Evolutionary conservation across 1,140 invertebrate genomes (phyloP), one percentile per base, ranked within the genome.

Genomic region (Sycobia sp.): DNA sequence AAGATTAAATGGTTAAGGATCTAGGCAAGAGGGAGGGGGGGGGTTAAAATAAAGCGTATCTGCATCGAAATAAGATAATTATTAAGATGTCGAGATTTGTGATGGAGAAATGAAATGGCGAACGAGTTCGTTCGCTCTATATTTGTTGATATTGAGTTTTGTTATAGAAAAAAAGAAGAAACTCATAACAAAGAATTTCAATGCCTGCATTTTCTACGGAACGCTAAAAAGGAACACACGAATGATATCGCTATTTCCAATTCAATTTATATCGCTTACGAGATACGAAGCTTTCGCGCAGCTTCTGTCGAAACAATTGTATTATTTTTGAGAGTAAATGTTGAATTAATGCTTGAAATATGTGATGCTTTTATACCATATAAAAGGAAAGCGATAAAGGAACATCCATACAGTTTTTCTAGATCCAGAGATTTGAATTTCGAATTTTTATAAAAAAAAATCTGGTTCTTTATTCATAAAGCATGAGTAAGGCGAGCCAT

Each of bases 101-200:
- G 32, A 14, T 34, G 34, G 36, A 55, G 16, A 10, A 57, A 8
- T n/a, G 20, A 16, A 50, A 29, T 56, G 13, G 29, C 18, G 39
- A 29, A 41, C 32, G 10, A 53, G 13, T 49, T 34, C 23, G 36
- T 38, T 20, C 11, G n/a, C 49, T 53, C 62, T 43, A 54, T 49
- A 47, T 70, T 74, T 74, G 73, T 74, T 73, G 63, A 74, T 67
- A 68, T 61, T 72, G 67, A 68, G 54, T 75, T 77, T 75, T 74
- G 70, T 76, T 75, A 71, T 47, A 25, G 69, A 34, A 71, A 49
- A 59, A 59, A 44, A 25, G 29, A 66, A 64, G 38, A 67, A 41
- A 20, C 54, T 58, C 27, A 29, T 63, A 20, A 60, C 20, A 23
- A 27, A 60, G 32, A 60, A 22, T 41, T 41, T 50, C 16, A 50